Percentiles rank a stretch among this genome's conserved stretches.
phyloP scores from a whole-genome alignment of 2,113 vertebrate genomes.

The Uria aalge region DNA sequence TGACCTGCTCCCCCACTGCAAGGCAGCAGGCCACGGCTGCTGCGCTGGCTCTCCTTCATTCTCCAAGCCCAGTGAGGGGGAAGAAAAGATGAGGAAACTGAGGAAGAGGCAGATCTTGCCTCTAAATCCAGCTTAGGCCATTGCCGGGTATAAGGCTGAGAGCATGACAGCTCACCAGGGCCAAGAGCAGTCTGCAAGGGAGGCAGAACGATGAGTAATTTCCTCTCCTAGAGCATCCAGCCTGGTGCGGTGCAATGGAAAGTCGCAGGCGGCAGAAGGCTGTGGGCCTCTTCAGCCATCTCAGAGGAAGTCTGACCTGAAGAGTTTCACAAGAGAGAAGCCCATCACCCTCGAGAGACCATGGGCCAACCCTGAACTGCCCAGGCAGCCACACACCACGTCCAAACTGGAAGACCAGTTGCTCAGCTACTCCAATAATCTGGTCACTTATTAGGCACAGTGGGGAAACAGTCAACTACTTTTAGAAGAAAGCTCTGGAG shows the following conservation, averaged over 20 bases:
- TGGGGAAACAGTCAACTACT: neutral
- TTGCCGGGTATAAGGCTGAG: neutral
- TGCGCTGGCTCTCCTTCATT: neutral
- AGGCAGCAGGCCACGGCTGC: neutral
- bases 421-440: slow-evolving; percentile 6
- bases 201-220: slow-evolving; percentile 11
- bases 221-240: neutral
- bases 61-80: accelerated
- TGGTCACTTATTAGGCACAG: slow-evolving; percentile 6
- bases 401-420: neutral
- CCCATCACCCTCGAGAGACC: neutral
- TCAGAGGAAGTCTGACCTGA: neutral
- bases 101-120: neutral
- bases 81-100: neutral
- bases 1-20: neutral
- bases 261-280: neutral
- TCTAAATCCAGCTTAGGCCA: neutral
- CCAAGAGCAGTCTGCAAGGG: neutral
- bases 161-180: neutral
- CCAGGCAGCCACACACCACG: neutral
- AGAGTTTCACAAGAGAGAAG: neutral
- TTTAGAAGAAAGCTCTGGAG: slow-evolving; percentile 15
- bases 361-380: neutral
- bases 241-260: neutral
- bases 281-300: neutral